A percentile compares a stretch with the other conserved stretches of the same genome.
Conservation (phyloP, 1,140 invertebrate species). For the Spodoptera litura region DNA sequence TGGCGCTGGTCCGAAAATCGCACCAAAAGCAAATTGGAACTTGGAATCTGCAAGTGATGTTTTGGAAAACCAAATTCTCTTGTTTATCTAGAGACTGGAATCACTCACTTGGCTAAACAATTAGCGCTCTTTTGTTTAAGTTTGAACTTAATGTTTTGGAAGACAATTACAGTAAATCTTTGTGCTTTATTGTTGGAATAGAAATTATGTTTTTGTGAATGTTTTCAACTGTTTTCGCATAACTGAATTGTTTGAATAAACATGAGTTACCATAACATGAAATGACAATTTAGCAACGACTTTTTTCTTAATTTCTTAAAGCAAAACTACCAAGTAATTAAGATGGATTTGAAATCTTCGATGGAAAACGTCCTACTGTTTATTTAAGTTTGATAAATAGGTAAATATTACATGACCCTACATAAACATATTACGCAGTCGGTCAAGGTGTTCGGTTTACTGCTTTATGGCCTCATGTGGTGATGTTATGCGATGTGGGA, state of each 20-base stretch:
- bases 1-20: conserved; percentile 8
- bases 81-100: not conserved
- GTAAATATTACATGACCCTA: not conserved
- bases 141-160: conserved; percentile 16
- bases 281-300: too few species aligned
- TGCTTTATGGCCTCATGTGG: conserved; percentile 1
- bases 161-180: conserved; percentile 10
- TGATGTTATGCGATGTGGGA: not conserved
- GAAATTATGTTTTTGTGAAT: conserved; percentile 12
- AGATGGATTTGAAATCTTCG: not conserved
- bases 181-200: conserved; percentile 3
- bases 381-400: conserved; percentile 2
- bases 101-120: conserved; percentile 22
- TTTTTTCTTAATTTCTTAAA: too few species aligned
- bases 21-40: conserved; percentile 5
- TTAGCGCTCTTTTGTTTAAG: conserved; percentile 18
- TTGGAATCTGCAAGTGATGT: conserved; percentile 7
- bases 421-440: conserved; percentile 3
- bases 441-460: conserved; percentile 16
- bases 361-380: not conserved
- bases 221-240: not conserved
- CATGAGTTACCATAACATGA: not conserved
- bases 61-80: not conserved
- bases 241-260: not conserved
- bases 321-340: too few species aligned